These are phyloP conservation scores for Tympanuchus pallidicinctus DNA, from an alignment of 2,113 vertebrate species.

Conservation along the genomic window DNA sequence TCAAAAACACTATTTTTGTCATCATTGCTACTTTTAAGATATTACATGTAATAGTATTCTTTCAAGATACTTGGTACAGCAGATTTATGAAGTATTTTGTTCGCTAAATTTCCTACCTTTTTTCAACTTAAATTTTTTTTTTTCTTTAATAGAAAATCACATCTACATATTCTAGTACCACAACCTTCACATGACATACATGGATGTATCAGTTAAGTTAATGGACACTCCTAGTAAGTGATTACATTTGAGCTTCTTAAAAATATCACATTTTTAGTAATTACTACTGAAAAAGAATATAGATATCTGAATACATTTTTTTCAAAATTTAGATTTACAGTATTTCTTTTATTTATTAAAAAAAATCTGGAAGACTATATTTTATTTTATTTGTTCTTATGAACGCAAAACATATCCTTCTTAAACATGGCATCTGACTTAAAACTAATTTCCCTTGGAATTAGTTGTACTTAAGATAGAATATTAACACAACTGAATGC, in stretches of 20 bases:
- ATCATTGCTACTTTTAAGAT: background rate
- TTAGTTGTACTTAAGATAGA: background rate
- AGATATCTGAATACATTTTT: background rate
- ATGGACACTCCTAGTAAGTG: background rate
- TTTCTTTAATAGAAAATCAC: background rate
- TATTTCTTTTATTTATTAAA: background rate
- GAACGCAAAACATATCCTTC: background rate
- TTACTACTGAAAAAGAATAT: background rate
- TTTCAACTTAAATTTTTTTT: background rate
- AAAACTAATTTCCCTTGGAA: background rate
- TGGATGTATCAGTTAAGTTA: background rate
- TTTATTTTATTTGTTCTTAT: background rate
- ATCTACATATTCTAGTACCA: background rate
- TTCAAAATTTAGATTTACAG: background rate
- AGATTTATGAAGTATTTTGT: background rate
- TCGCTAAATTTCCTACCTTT: background rate
- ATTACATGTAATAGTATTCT: background rate
- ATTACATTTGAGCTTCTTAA: background rate
- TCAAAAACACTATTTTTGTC: background rate
- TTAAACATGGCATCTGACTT: background rate
- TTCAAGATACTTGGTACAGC: background rate
- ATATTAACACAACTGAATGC: background rate
- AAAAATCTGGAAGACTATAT: background rate
- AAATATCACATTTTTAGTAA: background rate
- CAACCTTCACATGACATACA: fast-evolving